Conservation (phyloP, 1,140 invertebrate genomes). For the Drosophila sturtevanti region DNA sequence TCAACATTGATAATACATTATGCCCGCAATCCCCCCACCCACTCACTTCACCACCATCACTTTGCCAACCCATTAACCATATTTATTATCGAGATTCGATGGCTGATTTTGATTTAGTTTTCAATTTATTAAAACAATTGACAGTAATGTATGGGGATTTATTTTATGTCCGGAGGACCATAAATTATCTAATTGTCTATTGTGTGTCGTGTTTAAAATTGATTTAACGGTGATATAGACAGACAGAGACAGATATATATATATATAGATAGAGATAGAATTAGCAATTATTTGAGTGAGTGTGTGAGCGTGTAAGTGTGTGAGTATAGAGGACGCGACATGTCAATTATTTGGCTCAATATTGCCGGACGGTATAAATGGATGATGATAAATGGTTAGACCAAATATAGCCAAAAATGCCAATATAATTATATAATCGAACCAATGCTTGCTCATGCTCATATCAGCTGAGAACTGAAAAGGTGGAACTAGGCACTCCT, state of each 20-base stretch:
- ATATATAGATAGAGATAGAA: too few species aligned
- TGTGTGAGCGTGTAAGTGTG: background rate
- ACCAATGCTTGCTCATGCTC: background rate
- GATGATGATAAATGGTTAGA: background rate
- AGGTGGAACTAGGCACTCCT: slow-evolving; percentile 5
- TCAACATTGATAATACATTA: background rate
- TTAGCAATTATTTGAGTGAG: too few species aligned
- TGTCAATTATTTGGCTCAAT: background rate
- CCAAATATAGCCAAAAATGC: background rate
- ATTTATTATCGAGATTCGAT: slow-evolving; percentile 23
- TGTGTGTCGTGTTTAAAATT: slow-evolving; percentile 48
- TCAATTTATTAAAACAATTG: slow-evolving; percentile 64
- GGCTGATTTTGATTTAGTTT: slow-evolving; percentile 35
- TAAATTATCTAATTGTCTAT: slow-evolving; percentile 70
- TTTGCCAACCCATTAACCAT: too few species aligned
- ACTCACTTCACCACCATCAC: too few species aligned
- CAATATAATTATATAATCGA: slow-evolving; percentile 4
- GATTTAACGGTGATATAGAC: slow-evolving; percentile 25
- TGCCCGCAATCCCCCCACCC: too few species aligned
- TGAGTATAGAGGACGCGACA: background rate
- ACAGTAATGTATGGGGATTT: slow-evolving; percentile 69
- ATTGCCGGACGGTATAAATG: slow-evolving; percentile 6
- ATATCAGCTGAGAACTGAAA: slow-evolving; percentile 5
- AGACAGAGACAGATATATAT: background rate
- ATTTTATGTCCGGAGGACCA: slow-evolving; percentile 19